Evolutionary conservation across 2,888 invertebrate species (phyloP).

Genomic region (Leistus spinibarbis): DNA sequence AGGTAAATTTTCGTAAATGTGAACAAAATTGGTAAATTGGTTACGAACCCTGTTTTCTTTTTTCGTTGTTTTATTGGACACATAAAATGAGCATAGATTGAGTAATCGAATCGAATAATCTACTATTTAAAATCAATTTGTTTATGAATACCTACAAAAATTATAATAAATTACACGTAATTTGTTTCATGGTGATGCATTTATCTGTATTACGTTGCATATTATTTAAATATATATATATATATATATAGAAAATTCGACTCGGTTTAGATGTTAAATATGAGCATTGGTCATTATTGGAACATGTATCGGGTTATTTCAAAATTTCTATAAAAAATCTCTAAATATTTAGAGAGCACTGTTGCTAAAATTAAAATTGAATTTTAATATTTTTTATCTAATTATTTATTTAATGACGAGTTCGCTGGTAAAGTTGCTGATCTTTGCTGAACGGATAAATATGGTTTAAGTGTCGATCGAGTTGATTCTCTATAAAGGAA

Average conservation of each 20-base stretch:
- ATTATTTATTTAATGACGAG: slow-evolving; percentile 73
- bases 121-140: no score
- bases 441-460: slow-evolving; percentile 76
- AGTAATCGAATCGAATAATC: not conserved
- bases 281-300: not conserved
- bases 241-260: no score
- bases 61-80: slow-evolving; percentile 13
- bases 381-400: not conserved
- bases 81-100: not conserved
- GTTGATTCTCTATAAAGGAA: slow-evolving; percentile 59
- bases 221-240: no score
- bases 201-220: no score
- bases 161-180: no score
- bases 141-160: no score
- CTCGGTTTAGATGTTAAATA: slow-evolving; percentile 19
- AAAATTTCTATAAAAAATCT: not conserved
- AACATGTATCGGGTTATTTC: not conserved
- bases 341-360: slow-evolving; percentile 21
- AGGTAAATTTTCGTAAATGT: slow-evolving; percentile 12
- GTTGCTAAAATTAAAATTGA: slow-evolving; percentile 4
- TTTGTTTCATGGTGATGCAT: no score
- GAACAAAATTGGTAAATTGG: slow-evolving; percentile 17
- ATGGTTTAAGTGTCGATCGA: slow-evolving; percentile 76
- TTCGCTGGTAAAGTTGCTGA: slow-evolving; percentile 88
- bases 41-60: slow-evolving; percentile 18